Percentiles rank a stretch among this genome's conserved stretches.
Conservation (phyloP, 2,888 invertebrate genomes). For the Linyphia triangularis region DNA sequence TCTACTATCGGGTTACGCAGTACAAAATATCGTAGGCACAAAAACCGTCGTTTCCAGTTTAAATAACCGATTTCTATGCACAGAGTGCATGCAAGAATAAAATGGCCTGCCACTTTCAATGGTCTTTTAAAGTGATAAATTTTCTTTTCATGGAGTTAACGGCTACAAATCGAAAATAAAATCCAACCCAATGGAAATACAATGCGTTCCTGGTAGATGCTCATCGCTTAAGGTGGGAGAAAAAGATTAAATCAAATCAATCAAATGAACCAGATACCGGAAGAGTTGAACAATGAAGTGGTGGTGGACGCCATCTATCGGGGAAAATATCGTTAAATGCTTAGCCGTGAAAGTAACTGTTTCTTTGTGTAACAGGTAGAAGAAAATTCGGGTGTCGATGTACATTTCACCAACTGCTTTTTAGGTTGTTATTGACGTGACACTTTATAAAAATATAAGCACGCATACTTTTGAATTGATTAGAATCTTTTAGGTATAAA, state of each 20-base stretch:
- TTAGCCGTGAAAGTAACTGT: no score
- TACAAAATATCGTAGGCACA: background rate
- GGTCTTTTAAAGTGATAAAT: constrained; percentile 52
- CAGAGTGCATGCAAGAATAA: constrained; percentile 17
- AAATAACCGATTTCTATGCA: constrained; percentile 57
- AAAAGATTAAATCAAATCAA: constrained; percentile 52
- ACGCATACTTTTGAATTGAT: no score
- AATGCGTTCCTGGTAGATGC: constrained; percentile 14
- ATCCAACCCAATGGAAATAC: constrained; percentile 39
- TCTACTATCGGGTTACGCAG: background rate
- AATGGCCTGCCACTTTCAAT: constrained; percentile 42
- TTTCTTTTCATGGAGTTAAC: constrained; percentile 47
- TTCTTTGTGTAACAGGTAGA: no score
- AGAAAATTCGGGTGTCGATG: no score
- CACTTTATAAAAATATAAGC: no score
- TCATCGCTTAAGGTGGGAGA: constrained; percentile 52
- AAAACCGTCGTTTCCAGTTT: background rate
- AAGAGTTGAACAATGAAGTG: background rate
- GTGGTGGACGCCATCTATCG: constrained; percentile 29
- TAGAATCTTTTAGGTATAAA: no score
- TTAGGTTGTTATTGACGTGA: no score
- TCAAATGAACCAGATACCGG: constrained; percentile 10
- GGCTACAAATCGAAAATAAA: constrained; percentile 59
- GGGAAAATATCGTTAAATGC: background rate
- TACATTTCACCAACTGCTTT: no score